These are phyloP conservation scores for Lasiurus borealis DNA, from an alignment of 2,113 vertebrate genomes.

Conservation along the genomic window DNA sequence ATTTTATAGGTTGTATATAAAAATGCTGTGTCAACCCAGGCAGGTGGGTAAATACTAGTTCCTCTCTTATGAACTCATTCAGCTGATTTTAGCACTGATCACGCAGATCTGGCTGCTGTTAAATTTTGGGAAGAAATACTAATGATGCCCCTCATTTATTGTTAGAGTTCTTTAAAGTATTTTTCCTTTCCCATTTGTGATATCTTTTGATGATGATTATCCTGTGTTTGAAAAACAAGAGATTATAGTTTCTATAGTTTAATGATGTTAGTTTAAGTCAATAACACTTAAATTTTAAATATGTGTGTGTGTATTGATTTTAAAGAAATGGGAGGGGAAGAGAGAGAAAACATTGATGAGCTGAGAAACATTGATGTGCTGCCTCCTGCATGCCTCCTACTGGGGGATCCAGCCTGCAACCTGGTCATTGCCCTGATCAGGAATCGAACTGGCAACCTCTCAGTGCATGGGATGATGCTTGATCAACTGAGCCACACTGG, in stretches of 20 bases:
- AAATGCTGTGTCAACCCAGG: background rate
- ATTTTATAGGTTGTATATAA: background rate
- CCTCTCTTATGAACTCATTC: background rate
- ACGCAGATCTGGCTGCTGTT: background rate
- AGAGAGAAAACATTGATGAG: background rate
- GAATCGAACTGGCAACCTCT: background rate
- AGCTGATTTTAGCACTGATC: background rate
- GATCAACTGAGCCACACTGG: background rate
- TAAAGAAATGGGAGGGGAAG: background rate
- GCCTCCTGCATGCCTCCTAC: background rate
- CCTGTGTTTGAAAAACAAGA: constrained; percentile 21
- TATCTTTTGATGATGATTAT: constrained; percentile 5
- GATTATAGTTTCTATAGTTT: background rate
- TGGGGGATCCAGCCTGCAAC: background rate
- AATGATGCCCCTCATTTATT: background rate
- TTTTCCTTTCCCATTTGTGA: constrained; percentile 15
- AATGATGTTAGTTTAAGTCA: background rate
- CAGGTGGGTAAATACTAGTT: background rate
- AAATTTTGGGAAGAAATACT: background rate
- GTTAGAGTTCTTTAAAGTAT: background rate
- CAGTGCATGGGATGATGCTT: background rate
- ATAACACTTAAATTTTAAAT: background rate
- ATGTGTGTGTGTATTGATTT: background rate
- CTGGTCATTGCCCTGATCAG: background rate
- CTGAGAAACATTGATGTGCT: background rate